Base-by-base conservation (phyloP, 2,888 invertebrate species). In the Hypercompe scribonia region DNA sequence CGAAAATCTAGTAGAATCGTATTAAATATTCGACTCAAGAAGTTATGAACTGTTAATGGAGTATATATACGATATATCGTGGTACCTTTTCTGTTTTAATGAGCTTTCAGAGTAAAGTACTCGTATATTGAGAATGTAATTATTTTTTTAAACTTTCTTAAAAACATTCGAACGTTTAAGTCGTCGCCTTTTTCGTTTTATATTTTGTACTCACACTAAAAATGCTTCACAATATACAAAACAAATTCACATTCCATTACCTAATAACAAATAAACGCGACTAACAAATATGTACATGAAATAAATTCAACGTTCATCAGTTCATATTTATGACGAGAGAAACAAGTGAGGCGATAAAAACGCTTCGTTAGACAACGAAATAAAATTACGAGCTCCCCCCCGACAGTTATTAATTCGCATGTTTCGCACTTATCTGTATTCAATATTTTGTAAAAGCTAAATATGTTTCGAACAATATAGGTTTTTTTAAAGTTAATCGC, bases 301-400 rank as follows among this genome's bases (percentile, higher is more conserved):
- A 79, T 78, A 81, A 76, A 82, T 82, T 77, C 74, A 78, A 79
- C 77, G 72, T 81, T 83, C 82, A 83, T 82, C 76, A 82, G 79
- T 73, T 74, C 75, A 77, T 74, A 78, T 82, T 80, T 78, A 82
- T 76, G 78, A 84, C 76, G 84, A 83, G 74, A 78, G 82, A 70
- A 75, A 69, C 65, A 77, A 83, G 67, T 72, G 76, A 75, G 66
- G 73, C 72, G 83, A 67, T 69, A 68, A 73, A 77, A 81, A 83
- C 76, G 83, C 75, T 81, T 84, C 84, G 84, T 84, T 84, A 81
- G 58, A 64, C 77, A 74, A 77, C 80, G 76, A 84, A 84, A 84
- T 83, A 81, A 80, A 84, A 81, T 84, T 70, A 83, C 39, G 65
- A 75, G 36, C 72, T 39, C 74, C 75, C n/a, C 58, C 50, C 61